Percentiles rank a stretch among this genome's conserved stretches.
Conservation (phyloP, 2,888 invertebrate species). For the Heliconius ethilla region DNA sequence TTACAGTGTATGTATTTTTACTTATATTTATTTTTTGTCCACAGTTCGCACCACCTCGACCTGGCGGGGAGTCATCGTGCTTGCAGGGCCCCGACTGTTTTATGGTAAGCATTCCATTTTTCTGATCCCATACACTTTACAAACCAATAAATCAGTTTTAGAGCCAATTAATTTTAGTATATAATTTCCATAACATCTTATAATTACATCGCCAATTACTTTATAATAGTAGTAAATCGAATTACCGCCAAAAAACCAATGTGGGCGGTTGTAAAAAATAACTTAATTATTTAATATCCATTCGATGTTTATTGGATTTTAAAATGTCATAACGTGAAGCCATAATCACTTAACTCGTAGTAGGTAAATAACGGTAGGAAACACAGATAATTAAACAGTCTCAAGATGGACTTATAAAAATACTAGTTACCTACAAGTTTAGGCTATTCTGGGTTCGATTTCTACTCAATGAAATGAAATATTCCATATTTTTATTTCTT, state of each 20-base stretch:
- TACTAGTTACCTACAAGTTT: not conserved
- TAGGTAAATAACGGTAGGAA: not conserved
- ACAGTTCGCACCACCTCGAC: slow-evolving; percentile 84
- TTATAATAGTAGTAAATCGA: slow-evolving; percentile 19
- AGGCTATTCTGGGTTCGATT: not conserved
- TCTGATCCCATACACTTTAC: slow-evolving; percentile 32
- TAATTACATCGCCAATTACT: slow-evolving; percentile 22
- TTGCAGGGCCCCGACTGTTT: slow-evolving; percentile 87
- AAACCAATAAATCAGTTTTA: slow-evolving; percentile 38
- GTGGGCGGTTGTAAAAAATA: slow-evolving; percentile 15
- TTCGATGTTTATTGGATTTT: slow-evolving; percentile 2
- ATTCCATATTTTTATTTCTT: too few relatives aligned
- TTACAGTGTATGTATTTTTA: slow-evolving; percentile 39
- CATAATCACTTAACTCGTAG: not conserved
- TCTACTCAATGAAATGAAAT: too few relatives aligned
- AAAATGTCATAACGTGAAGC: slow-evolving; percentile 13
- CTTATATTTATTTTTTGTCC: slow-evolving; percentile 71
- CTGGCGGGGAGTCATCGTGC: slow-evolving; percentile 85
- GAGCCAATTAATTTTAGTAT: slow-evolving; percentile 35
- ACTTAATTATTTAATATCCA: slow-evolving; percentile 6
- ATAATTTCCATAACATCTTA: slow-evolving; percentile 21
- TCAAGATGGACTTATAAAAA: not conserved
- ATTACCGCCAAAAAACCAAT: slow-evolving; percentile 18
- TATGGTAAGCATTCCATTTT: slow-evolving; percentile 81
- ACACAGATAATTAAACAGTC: not conserved